Conservation (phyloP, 1,140 invertebrate species). For the Danaus plexippus region DNA sequence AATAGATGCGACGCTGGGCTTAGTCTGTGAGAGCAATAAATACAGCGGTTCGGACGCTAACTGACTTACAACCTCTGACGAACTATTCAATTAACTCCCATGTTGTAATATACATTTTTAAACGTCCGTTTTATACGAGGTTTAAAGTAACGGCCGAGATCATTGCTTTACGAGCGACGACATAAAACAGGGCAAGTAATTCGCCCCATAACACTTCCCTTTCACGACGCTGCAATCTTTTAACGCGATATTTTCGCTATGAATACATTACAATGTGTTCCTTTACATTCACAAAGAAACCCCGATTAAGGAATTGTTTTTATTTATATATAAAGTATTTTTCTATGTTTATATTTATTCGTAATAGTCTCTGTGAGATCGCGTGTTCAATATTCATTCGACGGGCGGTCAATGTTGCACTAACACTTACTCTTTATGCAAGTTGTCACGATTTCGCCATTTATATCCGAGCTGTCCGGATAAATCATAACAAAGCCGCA, state of each 20-base stretch:
- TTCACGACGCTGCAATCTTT: conserved; percentile 15
- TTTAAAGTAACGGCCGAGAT: conserved; percentile 27
- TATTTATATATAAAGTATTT: neutral
- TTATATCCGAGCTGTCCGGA: conserved; percentile 13
- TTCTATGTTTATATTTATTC: conserved; percentile 2
- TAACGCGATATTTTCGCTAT: conserved; percentile 36
- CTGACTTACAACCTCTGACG: too few relatives aligned
- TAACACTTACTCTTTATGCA: too few relatives aligned
- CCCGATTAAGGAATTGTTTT: too few relatives aligned
- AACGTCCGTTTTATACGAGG: conserved; percentile 7
- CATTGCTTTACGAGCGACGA: conserved; percentile 28
- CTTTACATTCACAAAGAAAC: too few relatives aligned
- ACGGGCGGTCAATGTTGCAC: too few relatives aligned
- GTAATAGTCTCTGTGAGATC: conserved; percentile 8
- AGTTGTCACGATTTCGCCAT: conserved; percentile 9
- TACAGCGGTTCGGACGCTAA: too few relatives aligned
- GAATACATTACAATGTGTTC: conserved; percentile 22
- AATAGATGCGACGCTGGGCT: too few relatives aligned
- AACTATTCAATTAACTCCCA: too few relatives aligned
- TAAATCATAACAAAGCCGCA: conserved; percentile 42
- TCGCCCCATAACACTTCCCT: conserved; percentile 16
- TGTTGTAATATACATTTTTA: neutral
- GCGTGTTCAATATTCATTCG: too few relatives aligned
- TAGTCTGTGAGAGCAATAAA: too few relatives aligned
- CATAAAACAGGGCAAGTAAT: conserved; percentile 26